Evolutionary conservation across 2,797 vertebrate genomes (phyloP), one percentile per base, ranked within the genome.

Genomic region (Sphenodon punctatus): DNA sequence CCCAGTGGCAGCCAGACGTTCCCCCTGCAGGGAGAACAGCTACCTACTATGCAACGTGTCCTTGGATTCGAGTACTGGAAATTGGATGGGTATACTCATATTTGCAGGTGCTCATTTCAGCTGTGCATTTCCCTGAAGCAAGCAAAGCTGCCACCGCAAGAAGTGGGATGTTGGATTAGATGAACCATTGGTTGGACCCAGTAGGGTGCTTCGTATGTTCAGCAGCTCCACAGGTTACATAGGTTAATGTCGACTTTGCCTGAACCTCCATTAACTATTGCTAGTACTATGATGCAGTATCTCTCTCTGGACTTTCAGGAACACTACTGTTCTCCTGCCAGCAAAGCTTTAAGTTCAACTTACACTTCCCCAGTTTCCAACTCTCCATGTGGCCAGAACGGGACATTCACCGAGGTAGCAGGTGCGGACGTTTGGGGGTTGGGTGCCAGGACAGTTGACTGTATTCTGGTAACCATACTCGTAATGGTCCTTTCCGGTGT

Each of bases 321-420:
- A 11, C 48, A 27, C 15, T 5, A 13, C 15, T 27, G 15, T 11
- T 25, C 34, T 73, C 43, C 43, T 34, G 20, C 12, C 49, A 59
- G 75, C 48, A 34, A 23, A 2, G 10, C 13, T 39, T 42, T 2
- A 4, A 5, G 27, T 17, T 82, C 39, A 75, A 95, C 98, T 97
- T 93, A 99, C 98, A 1, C 93, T 96, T 59, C 97, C 98, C 98
- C 98, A 99, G 94, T 96, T 96, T 94, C 98, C 97, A 3, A 97
- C 97, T 48, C 97, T 97, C 98, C 98, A 99, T 78, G 96, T 95
- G 4, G 94, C 96, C 0, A 85, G 94, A 22, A 94, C 81, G 0
- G 95, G 95, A 85, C 98, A 99, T 12, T 95, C 95, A 10, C 88
- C 93, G 30, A 96, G 92, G 90, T 96, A 95, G 95, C 98, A 99